Base-by-base conservation (phyloP, 2,888 invertebrate species). In the Eretmocerus hayati region DNA sequence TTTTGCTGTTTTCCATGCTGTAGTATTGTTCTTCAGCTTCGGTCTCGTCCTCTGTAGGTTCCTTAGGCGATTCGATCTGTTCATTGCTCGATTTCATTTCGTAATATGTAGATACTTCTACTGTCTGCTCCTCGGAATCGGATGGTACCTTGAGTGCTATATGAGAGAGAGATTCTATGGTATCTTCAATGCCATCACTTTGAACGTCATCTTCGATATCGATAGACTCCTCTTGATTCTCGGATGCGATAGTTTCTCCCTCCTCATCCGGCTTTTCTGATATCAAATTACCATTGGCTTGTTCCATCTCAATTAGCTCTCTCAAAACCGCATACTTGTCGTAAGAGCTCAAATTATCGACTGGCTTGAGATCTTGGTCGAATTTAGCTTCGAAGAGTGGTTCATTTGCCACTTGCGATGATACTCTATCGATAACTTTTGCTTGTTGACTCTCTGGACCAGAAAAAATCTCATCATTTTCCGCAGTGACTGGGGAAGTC, bases 271-370 rank as follows among this genome's bases (percentile, higher is more conserved):
- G 38, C 31, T 41, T 50, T 36, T 36, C 47, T 5, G 45, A 50
- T 48, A 23, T 58, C 43, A 75, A 75, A 22, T 71, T 72, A 56
- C 47, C 48, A 33, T 54, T 56, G 33, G 52, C 51, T 41, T 60
- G 62, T 65, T 86, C 87, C 61, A 88, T 84, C 58, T 89, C 85
- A 58, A 89, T 80, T 35, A 82, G 64, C 73, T 92, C 91, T 53
- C 91, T 77, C 62, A 92, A 91, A 0, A 87, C 91, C 0, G 91
- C 91, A 67, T 92, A 92, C 58, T 88, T 80, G 65, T 91, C 91
- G 62, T 84, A 86, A 0, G 79, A 71, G 0, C 81, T 72, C 50
- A 79, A 79, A 1, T 74, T 73, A 63, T 76, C 72, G 71, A 57
- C 75, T 71, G 48, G 56, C 16, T 66, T 56, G 0, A 62, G 55